A percentile compares a stretch with the other conserved stretches of the same genome.
phyloP scores from a whole-genome alignment of 92 coral and sea anemone species.

The Diadumene lineata region DNA sequence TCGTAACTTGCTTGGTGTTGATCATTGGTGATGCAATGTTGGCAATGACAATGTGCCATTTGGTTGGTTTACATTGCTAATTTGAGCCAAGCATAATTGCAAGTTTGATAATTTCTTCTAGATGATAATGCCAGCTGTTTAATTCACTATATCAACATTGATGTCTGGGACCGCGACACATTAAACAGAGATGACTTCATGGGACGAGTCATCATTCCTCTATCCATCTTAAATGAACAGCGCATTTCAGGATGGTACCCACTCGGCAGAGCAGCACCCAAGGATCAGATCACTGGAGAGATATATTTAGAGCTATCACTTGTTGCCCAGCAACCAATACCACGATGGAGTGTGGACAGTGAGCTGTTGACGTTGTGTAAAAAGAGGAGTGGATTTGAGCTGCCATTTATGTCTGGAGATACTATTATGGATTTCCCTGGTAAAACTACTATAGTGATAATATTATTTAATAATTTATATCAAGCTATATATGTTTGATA shows the following conservation, averaged over 20 bases:
- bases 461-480: too few species aligned
- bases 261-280: conserved; percentile 70
- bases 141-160: conserved; percentile 72
- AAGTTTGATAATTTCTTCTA: too few species aligned
- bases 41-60: too few species aligned
- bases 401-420: conserved; percentile 67
- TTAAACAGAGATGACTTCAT: conserved; percentile 95
- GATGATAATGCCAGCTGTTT: conserved; percentile 66
- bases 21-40: too few species aligned
- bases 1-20: too few species aligned
- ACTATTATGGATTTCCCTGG: conserved; percentile 79
- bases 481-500: not conserved
- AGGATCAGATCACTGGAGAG: conserved; percentile 79
- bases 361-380: conserved; percentile 75
- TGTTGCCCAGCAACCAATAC: conserved; percentile 77
- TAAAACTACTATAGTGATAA: conserved; percentile 3
- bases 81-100: too few species aligned
- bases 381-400: conserved; percentile 78
- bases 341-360: conserved; percentile 82
- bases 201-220: conserved; percentile 88
- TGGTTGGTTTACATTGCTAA: too few species aligned
- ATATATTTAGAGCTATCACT: conserved; percentile 72
- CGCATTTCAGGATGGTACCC: conserved; percentile 80
- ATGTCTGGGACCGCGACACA: conserved; percentile 93
- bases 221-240: conserved; percentile 68